Base-by-base conservation (phyloP, 1,140 invertebrate genomes). In the Brachionus asplanchnoidis region DNA sequence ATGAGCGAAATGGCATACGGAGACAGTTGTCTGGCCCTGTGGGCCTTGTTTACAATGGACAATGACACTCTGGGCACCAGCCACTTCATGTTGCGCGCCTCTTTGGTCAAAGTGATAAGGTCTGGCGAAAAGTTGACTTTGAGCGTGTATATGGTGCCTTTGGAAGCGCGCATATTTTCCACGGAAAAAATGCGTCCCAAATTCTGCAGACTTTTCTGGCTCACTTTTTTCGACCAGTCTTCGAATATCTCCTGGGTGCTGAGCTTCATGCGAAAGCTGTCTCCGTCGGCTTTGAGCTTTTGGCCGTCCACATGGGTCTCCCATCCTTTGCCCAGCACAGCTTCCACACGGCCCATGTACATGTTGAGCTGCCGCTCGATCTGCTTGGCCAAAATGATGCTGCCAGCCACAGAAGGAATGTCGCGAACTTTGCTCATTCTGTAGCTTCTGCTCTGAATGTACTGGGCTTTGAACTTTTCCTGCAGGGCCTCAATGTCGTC, bases 221-320 rank as follows among this genome's bases (percentile, higher is more conserved):
- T 85, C 46, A 86, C 86, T 90, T 94, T 96, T 50, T 95, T 92
- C 7, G 95, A 93, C 97, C 97, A 99, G 86, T 98, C 97, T 87
- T 98, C 96, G 89, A 99, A 99, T 65, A 99, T 95, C 87, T 96
- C 95, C 88, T 95, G 94, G 5, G 97, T 98, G 86, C 97, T 96
- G 2, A 98, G 90, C 90, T 99, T 99, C 46, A 95, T 90, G 32
- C 96, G 93, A 89, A 99, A 99, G 89, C 95, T 98, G 87, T 99
- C 97, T 11, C 97, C 97, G 89, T 99, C 97, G 8, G 93, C 94
- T 91, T 99, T 99, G 56, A 99, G 90, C 88, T 98, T 97, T 88
- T 98, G 96, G 70, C 98, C 97, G 90, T 99, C 98, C 32, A 99
- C 96, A 89, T 99, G 97, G 87, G 96, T 97, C 89, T 98, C 97